Conservation (phyloP, 2,797 vertebrate species). For the Spatula clypeata region DNA sequence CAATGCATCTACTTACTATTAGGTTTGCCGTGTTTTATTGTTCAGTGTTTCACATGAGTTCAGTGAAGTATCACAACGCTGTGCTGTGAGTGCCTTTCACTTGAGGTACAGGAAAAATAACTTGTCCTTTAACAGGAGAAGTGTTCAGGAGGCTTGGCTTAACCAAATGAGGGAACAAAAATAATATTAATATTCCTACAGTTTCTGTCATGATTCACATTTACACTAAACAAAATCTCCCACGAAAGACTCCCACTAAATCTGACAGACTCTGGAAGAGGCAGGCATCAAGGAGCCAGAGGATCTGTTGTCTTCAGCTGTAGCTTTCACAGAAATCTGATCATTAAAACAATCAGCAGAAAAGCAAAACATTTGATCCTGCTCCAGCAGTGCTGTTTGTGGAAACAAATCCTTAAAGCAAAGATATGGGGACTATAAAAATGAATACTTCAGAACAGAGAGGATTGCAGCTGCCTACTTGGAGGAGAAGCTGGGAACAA, state of each 20-base stretch:
- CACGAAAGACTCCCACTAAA: not conserved
- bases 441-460: not conserved
- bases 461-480: not conserved
- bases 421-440: accelerated
- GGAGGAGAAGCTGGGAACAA: not conserved
- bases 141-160: accelerated
- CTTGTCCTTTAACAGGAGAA: not conserved
- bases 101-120: not conserved
- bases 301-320: not conserved
- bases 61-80: not conserved
- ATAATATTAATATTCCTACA: not conserved
- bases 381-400: not conserved
- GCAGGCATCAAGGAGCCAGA: not conserved
- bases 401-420: not conserved
- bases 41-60: not conserved
- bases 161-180: not conserved
- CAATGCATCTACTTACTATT: not conserved
- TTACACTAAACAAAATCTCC: accelerated
- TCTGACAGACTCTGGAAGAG: not conserved
- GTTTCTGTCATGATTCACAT: not conserved
- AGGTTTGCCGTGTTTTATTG: not conserved
- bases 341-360: not conserved
- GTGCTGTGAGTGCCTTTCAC: accelerated
- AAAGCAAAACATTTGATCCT: not conserved
- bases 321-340: not conserved